These are phyloP conservation scores for Chlorops oryzae DNA, from an alignment of 1,140 invertebrate species.

Conservation along the genomic window DNA sequence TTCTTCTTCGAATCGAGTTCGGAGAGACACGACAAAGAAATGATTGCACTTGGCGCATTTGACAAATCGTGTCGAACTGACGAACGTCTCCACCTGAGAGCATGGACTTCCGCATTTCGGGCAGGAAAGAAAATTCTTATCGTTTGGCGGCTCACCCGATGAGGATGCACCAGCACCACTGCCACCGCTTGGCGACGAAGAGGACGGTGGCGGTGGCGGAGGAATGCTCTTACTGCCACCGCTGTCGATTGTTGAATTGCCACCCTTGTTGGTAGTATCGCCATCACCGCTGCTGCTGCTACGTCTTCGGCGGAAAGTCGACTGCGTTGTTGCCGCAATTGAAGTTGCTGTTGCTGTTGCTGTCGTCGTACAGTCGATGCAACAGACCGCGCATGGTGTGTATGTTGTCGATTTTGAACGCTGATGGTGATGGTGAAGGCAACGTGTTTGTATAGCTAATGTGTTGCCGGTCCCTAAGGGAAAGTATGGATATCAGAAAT, in stretches of 20 bases:
- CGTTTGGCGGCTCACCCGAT: slow-evolving; percentile 30
- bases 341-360: neutral
- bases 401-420: too few species aligned
- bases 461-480: too few species aligned
- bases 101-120: slow-evolving; percentile 95
- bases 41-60: slow-evolving; percentile 98
- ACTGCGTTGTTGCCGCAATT: too few species aligned
- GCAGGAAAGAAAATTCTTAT: slow-evolving; percentile 63
- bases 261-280: slow-evolving; percentile 6
- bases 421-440: too few species aligned
- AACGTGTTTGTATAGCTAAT: too few species aligned
- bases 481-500: too few species aligned
- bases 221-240: too few species aligned
- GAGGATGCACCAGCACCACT: slow-evolving; percentile 17
- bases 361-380: slow-evolving; percentile 17
- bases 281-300: slow-evolving; percentile 2
- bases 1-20: slow-evolving; percentile 83
- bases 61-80: slow-evolving; percentile 92
- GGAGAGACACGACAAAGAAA: slow-evolving; percentile 94
- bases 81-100: slow-evolving; percentile 93
- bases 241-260: slow-evolving; percentile 1
- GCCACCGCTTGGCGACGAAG: slow-evolving; percentile 11
- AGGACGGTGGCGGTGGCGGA: slow-evolving; percentile 5
- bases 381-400: slow-evolving; percentile 23
- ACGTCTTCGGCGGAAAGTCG: too few species aligned